Conservation (phyloP, 2,888 invertebrate genomes). For the Erebia palarica region DNA sequence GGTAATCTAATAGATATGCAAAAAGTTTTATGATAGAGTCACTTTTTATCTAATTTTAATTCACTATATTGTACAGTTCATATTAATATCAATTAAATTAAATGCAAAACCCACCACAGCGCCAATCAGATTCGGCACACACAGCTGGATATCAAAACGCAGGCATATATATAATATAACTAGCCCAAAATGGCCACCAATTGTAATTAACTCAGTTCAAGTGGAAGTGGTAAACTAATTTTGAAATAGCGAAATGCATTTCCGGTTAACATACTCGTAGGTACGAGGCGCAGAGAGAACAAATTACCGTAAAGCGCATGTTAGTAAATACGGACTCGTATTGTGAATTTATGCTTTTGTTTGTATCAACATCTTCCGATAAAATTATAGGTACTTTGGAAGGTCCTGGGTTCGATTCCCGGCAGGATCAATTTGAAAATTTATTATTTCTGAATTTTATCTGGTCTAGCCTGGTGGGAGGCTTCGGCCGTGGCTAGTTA, state of each 20-base stretch:
- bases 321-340: neutral
- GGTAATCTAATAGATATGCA: too few relatives aligned
- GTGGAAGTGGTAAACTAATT: constrained; percentile 45
- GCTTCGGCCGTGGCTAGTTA: too few relatives aligned
- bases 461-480: too few relatives aligned
- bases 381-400: neutral
- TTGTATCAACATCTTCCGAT: neutral
- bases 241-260: constrained; percentile 43
- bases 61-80: neutral
- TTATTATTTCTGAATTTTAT: too few relatives aligned
- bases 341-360: constrained; percentile 2
- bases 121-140: neutral
- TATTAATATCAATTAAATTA: neutral
- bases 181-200: constrained; percentile 44
- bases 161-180: constrained; percentile 30
- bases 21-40: too few relatives aligned
- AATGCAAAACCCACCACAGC: neutral
- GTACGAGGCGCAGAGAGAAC: constrained; percentile 25
- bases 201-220: constrained; percentile 50
- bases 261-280: constrained; percentile 37
- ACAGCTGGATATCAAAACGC: neutral
- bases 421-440: too few relatives aligned
- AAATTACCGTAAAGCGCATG: constrained; percentile 27
- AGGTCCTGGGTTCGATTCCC: too few relatives aligned
- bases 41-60: neutral